phyloP scores from a whole-genome alignment of 2,888 invertebrate genomes.

The Drosophila robusta region DNA sequence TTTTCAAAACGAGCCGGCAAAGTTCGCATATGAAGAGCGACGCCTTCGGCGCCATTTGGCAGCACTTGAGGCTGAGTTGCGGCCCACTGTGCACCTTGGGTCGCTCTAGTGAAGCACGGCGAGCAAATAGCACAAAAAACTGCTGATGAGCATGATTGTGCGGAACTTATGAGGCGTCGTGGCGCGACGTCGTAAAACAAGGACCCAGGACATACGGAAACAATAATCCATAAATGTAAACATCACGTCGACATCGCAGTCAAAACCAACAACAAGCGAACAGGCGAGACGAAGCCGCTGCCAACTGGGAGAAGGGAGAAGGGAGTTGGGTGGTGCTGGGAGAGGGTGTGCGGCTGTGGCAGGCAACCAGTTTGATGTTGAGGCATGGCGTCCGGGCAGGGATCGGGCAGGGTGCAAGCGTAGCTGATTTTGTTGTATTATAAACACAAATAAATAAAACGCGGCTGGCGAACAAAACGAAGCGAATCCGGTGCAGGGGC shows the following conservation, averaged over 20 bases:
- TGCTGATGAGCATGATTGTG: slow-evolving; percentile 77
- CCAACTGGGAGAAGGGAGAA: slow-evolving; percentile 34
- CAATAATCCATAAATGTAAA: slow-evolving; percentile 84
- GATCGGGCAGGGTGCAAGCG: slow-evolving; percentile 77
- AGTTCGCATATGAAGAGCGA: slow-evolving; percentile 13
- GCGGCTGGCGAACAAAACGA: slow-evolving; percentile 60
- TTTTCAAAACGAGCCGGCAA: not conserved
- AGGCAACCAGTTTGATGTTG: slow-evolving; percentile 54
- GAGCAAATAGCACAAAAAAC: slow-evolving; percentile 33
- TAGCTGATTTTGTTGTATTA: slow-evolving; percentile 85
- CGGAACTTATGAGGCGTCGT: slow-evolving; percentile 65
- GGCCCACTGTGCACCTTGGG: slow-evolving; percentile 44
- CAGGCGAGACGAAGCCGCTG: slow-evolving; percentile 44
- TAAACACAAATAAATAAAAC: slow-evolving; percentile 85
- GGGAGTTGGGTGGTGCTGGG: slow-evolving; percentile 24
- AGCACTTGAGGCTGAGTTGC: slow-evolving; percentile 22
- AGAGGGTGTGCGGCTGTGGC: not conserved
- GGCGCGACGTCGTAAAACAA: slow-evolving; percentile 61
- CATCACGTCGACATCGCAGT: slow-evolving; percentile 80
- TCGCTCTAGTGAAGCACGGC: slow-evolving; percentile 25
- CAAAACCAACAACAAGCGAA: slow-evolving; percentile 61
- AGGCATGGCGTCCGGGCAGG: slow-evolving; percentile 46
- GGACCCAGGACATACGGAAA: slow-evolving; percentile 81
- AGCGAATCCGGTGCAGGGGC: slow-evolving; percentile 24
- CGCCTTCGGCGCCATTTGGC: not conserved